These are phyloP conservation scores for Coenonympha arcania DNA, from an alignment of 2,888 invertebrate species.

Conservation along the genomic window DNA sequence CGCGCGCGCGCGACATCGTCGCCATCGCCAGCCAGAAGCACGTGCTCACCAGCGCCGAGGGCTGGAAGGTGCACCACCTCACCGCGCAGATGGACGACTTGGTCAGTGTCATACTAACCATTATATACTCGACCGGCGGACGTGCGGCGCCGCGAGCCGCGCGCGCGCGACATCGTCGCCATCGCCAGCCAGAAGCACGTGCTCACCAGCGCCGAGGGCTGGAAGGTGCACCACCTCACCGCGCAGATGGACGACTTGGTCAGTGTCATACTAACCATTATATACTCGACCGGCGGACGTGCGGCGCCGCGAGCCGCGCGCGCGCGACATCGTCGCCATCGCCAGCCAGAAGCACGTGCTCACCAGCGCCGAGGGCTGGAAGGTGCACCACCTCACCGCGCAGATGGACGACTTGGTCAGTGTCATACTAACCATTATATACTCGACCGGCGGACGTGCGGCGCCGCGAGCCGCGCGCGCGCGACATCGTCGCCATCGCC, in stretches of 20 bases:
- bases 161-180: constrained; percentile 83
- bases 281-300: constrained; percentile 81
- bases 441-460: constrained; percentile 82
- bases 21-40: constrained; percentile 92
- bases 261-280: too few relatives aligned
- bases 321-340: constrained; percentile 84
- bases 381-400: constrained; percentile 90
- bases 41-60: constrained; percentile 89
- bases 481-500: constrained; percentile 86
- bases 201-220: constrained; percentile 90
- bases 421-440: too few relatives aligned
- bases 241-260: constrained; percentile 96
- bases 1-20: constrained; percentile 81
- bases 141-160: constrained; percentile 89
- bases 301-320: constrained; percentile 87
- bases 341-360: constrained; percentile 90
- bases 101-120: too few relatives aligned
- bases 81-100: constrained; percentile 94
- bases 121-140: constrained; percentile 78
- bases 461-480: constrained; percentile 86
- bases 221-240: constrained; percentile 94
- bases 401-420: constrained; percentile 94
- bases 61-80: constrained; percentile 95
- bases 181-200: constrained; percentile 91
- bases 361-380: constrained; percentile 95